A percentile compares a stretch with the other conserved stretches of the same genome.
These are phyloP conservation scores for Palythoa grandis DNA, from an alignment of 92 coral and sea anemone species.

Conservation along the genomic window DNA sequence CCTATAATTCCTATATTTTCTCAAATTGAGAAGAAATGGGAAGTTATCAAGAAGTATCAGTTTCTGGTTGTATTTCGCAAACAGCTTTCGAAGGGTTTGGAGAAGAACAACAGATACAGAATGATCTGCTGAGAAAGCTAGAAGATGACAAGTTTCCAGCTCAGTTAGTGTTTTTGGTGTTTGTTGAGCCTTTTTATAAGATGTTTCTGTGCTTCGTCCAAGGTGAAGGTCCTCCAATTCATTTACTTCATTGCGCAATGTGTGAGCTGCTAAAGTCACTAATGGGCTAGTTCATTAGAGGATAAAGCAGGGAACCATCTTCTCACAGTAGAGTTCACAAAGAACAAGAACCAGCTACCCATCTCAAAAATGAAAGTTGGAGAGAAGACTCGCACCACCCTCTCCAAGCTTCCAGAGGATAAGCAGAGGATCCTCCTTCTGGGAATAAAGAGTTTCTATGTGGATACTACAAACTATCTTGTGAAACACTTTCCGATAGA, in stretches of 20 bases:
- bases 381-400: too few species aligned
- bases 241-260: slow-evolving; percentile 48
- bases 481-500: too few species aligned
- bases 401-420: too few species aligned
- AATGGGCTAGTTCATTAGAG: slow-evolving; percentile 45
- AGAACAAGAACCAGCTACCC: too few species aligned
- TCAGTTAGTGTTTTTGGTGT: slow-evolving; percentile 37
- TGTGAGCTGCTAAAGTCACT: too few species aligned
- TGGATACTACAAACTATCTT: too few species aligned
- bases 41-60: slow-evolving; percentile 42
- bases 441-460: too few species aligned
- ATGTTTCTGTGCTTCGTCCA: slow-evolving; percentile 49
- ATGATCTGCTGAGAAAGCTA: slow-evolving; percentile 37
- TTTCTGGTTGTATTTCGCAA: slow-evolving; percentile 26
- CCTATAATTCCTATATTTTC: too few species aligned
- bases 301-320: slow-evolving; percentile 50
- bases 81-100: neutral
- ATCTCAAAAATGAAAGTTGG: too few species aligned
- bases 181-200: slow-evolving; percentile 52
- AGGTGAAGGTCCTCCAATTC: too few species aligned
- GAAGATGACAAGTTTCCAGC: slow-evolving; percentile 33
- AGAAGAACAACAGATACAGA: slow-evolving; percentile 43
- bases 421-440: too few species aligned
- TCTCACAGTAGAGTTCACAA: too few species aligned
- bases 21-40: slow-evolving; percentile 37